Evolutionary conservation across 2,888 invertebrate species (phyloP).

Genomic region (Pediacus dermestoides): DNA sequence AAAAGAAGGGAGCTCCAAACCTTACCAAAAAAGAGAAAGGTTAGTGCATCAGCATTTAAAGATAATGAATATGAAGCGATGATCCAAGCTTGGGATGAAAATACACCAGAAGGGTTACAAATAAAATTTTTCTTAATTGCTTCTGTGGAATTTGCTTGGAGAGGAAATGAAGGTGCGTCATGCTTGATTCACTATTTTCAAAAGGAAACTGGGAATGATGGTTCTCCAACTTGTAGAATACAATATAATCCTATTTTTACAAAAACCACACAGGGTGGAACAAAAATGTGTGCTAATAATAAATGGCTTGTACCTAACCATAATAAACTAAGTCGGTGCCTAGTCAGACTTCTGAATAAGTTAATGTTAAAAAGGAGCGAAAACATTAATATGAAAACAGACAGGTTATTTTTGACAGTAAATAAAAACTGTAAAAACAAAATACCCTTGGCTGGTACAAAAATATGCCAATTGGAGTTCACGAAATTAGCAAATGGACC

Average conservation of each 20-base stretch:
- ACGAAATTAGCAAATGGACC: conserved; percentile 8
- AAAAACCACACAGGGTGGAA: conserved; percentile 20
- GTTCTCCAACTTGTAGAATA: conserved; percentile 14
- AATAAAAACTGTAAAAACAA: conserved; percentile 3
- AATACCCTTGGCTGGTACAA: conserved; percentile 6
- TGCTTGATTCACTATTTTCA: conserved; percentile 10
- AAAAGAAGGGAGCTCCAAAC: conserved; percentile 12
- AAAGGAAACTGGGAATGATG: conserved; percentile 13
- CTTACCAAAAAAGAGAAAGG: conserved; percentile 5
- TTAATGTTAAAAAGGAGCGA: conserved; percentile 11
- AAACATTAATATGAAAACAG: conserved; percentile 15
- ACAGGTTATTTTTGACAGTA: conserved; percentile 4
- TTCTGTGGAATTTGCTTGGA: conserved; percentile 10
- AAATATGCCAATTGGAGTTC: conserved; percentile 7
- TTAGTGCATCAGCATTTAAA: background rate
- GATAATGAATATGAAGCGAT: conserved; percentile 7
- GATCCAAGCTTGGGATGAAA: conserved; percentile 5
- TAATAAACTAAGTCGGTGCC: conserved; percentile 13
- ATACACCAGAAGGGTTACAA: conserved; percentile 8
- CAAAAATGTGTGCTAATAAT: conserved; percentile 14
- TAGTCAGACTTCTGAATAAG: conserved; percentile 14
- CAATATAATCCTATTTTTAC: conserved; percentile 24
- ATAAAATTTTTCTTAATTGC: conserved; percentile 9
- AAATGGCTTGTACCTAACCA: conserved; percentile 20
- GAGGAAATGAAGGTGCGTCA: conserved; percentile 2